Conservation (phyloP, 2,888 invertebrate species). For the Caenorhabditis doughertyi region DNA sequence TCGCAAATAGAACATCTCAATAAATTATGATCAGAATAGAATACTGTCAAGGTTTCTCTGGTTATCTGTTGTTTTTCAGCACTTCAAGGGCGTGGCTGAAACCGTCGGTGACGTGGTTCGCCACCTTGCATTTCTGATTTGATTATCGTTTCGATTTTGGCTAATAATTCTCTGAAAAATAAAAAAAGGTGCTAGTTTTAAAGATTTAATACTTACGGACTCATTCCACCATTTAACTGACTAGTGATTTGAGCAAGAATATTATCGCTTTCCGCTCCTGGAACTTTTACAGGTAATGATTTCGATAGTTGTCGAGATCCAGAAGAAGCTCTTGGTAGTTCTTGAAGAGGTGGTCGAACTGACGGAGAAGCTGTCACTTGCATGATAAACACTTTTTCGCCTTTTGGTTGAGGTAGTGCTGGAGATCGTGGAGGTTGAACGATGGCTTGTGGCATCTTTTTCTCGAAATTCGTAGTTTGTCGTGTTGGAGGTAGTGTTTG, state of each 20-base stretch:
- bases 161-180: conserved; percentile 64
- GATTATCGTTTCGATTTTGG: conserved; percentile 68
- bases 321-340: conserved; percentile 7
- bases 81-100: conserved; percentile 42
- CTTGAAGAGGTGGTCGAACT: conserved; percentile 13
- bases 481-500: conserved; percentile 27
- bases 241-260: conserved; percentile 53
- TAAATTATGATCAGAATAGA: conserved; percentile 35
- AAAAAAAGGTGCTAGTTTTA: background rate
- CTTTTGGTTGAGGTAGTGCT: conserved; percentile 47
- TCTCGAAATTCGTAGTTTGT: conserved; percentile 27
- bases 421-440: conserved; percentile 61
- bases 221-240: conserved; percentile 69
- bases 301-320: conserved; percentile 16
- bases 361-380: conserved; percentile 69
- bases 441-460: conserved; percentile 47
- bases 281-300: conserved; percentile 1
- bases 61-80: conserved; percentile 22
- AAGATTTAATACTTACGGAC: conserved; percentile 52
- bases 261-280: conserved; percentile 10
- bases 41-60: conserved; percentile 37
- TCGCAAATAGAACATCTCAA: conserved; percentile 42
- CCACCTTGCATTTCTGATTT: conserved; percentile 45
- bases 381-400: conserved; percentile 68
- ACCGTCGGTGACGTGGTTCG: conserved; percentile 25